phyloP scores from a whole-genome alignment of 2,888 invertebrate species.

The Aradus depressus region DNA sequence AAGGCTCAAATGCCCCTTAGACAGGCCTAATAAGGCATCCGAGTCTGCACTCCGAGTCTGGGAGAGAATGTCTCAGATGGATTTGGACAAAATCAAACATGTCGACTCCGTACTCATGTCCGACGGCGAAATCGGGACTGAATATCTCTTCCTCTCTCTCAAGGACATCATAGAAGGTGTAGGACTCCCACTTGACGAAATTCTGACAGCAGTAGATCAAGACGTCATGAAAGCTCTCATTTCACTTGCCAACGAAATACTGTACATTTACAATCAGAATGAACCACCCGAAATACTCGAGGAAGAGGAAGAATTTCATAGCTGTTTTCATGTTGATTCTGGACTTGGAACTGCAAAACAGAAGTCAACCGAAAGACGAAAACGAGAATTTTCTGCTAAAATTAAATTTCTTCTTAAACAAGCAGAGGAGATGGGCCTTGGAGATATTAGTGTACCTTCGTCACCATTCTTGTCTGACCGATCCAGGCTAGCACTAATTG shows the following conservation, averaged over 20 bases:
- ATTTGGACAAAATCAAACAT: background rate
- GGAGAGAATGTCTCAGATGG: conserved; percentile 12
- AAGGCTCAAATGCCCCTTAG: conserved; percentile 10
- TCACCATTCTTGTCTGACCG: conserved; percentile 13
- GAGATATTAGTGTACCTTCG: conserved; percentile 12
- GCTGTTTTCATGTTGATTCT: background rate
- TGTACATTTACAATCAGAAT: conserved; percentile 9
- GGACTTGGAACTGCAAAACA: background rate
- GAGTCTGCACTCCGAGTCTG: conserved; percentile 10
- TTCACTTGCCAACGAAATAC: background rate
- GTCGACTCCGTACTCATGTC: conserved; percentile 2
- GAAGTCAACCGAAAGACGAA: background rate
- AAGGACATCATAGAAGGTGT: conserved; percentile 1
- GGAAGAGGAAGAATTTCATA: background rate
- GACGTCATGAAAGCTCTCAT: background rate
- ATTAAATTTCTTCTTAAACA: conserved; percentile 1
- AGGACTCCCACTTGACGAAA: background rate
- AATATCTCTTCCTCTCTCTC: background rate
- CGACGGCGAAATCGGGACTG: conserved; percentile 3
- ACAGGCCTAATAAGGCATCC: conserved; percentile 7
- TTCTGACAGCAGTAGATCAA: background rate
- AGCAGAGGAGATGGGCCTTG: conserved; percentile 13
- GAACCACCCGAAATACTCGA: conserved; percentile 7
- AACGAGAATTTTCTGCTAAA: background rate
- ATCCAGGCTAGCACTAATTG: conserved; percentile 16